Evolutionary conservation across 2,888 invertebrate genomes (phyloP).

Genomic region (Hydropsyche betteni): DNA sequence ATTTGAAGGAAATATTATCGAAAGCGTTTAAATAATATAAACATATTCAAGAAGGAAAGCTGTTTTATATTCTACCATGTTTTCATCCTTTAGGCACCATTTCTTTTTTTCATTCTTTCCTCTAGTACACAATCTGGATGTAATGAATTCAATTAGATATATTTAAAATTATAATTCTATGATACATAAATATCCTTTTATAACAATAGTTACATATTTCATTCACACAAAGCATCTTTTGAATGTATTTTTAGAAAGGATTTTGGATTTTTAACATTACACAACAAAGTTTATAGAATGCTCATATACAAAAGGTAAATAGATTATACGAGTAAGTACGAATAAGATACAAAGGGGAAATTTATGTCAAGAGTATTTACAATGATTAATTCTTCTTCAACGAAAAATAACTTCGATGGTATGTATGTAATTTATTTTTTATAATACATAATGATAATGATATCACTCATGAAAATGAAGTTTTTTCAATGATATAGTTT

Average conservation of each 20-base stretch:
- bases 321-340: constrained; percentile 12
- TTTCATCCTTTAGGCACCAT: constrained; percentile 42
- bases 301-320: constrained; percentile 19
- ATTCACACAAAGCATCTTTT: constrained; percentile 5
- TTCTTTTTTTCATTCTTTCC: constrained; percentile 15
- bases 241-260: not conserved
- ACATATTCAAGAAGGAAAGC: not conserved
- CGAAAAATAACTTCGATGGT: too few species aligned
- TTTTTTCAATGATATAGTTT: too few species aligned
- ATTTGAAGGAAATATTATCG: constrained; percentile 2
- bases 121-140: too few species aligned
- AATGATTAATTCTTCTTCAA: not conserved
- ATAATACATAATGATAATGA: too few species aligned
- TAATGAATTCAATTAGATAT: too few species aligned
- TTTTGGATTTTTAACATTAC: constrained; percentile 4
- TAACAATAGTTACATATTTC: not conserved
- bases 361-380: constrained; percentile 12
- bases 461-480: too few species aligned
- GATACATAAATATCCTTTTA: not conserved
- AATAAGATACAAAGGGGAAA: constrained; percentile 16
- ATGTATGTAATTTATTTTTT: too few species aligned
- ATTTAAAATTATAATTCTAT: too few species aligned
- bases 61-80: constrained; percentile 39
- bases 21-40: not conserved
- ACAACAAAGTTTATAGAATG: constrained; percentile 12